These are phyloP conservation scores for Dinomys branickii DNA, from an alignment of 2,113 vertebrate species.

Conservation along the genomic window DNA sequence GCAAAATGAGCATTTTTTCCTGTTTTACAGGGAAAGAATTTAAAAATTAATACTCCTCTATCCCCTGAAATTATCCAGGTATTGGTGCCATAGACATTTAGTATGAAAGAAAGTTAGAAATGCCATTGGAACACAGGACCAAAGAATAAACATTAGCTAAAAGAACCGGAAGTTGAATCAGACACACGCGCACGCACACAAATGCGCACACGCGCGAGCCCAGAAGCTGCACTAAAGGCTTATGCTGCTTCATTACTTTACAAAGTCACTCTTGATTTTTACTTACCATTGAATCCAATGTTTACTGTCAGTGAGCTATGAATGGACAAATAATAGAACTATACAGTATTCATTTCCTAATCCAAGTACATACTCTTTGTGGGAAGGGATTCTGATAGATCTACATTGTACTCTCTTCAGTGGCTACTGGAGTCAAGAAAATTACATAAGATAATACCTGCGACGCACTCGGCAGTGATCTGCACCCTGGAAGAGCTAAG, in stretches of 20 bases:
- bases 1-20: background rate
- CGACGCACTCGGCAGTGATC: background rate
- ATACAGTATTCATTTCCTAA: background rate
- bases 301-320: background rate
- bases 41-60: background rate
- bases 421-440: background rate
- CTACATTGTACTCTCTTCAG: background rate
- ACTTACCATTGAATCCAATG: background rate
- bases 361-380: background rate
- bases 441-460: background rate
- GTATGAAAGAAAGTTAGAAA: constrained; percentile 43
- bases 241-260: background rate
- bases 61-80: constrained; percentile 34
- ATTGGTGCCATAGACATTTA: constrained; percentile 51
- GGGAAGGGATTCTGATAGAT: background rate
- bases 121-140: constrained; percentile 7
- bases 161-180: constrained; percentile 26
- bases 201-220: background rate
- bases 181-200: background rate
- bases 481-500: background rate
- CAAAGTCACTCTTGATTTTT: background rate
- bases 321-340: background rate
- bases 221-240: background rate
- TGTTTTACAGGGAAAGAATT: constrained; percentile 12
- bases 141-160: constrained; percentile 33